These are phyloP conservation scores for Erythrolamprus reginae DNA, from an alignment of 2,113 vertebrate species.

Conservation along the genomic window DNA sequence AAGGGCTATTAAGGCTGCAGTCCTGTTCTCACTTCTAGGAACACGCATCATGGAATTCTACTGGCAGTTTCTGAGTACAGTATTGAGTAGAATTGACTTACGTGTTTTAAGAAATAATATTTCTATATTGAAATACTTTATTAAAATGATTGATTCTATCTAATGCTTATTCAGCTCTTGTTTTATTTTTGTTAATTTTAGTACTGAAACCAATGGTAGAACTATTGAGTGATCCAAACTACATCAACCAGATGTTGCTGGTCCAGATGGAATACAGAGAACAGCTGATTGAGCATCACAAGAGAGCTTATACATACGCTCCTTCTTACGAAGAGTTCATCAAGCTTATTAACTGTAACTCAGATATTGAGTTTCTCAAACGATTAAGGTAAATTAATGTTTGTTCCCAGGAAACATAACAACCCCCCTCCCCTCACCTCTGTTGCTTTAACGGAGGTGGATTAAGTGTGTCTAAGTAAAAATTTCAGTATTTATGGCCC, in stretches of 20 bases:
- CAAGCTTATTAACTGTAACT: slow-evolving; percentile 93
- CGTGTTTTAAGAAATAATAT: not conserved
- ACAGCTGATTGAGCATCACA: slow-evolving; percentile 91
- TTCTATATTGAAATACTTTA: not conserved
- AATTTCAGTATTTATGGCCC: not conserved
- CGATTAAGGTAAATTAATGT: slow-evolving; percentile 84
- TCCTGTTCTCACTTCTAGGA: not conserved
- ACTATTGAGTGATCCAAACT: slow-evolving; percentile 92
- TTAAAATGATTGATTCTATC: not conserved
- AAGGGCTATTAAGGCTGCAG: not conserved
- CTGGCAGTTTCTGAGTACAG: not conserved
- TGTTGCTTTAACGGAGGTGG: not conserved
- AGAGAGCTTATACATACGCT: slow-evolving; percentile 94
- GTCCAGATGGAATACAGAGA: slow-evolving; percentile 92
- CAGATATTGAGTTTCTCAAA: slow-evolving; percentile 93
- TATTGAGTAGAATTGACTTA: not conserved
- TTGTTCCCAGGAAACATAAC: slow-evolving; percentile 26
- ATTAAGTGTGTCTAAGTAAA: not conserved
- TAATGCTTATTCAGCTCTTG: slow-evolving; percentile 3
- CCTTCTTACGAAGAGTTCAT: slow-evolving; percentile 98
- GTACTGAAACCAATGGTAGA: slow-evolving; percentile 93
- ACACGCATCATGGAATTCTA: not conserved
- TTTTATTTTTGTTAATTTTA: slow-evolving; percentile 52
- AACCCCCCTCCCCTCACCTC: not conserved
- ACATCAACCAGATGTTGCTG: slow-evolving; percentile 92